Conservation (phyloP, 2,113 vertebrate species). For the Colossoma macropomum region DNA sequence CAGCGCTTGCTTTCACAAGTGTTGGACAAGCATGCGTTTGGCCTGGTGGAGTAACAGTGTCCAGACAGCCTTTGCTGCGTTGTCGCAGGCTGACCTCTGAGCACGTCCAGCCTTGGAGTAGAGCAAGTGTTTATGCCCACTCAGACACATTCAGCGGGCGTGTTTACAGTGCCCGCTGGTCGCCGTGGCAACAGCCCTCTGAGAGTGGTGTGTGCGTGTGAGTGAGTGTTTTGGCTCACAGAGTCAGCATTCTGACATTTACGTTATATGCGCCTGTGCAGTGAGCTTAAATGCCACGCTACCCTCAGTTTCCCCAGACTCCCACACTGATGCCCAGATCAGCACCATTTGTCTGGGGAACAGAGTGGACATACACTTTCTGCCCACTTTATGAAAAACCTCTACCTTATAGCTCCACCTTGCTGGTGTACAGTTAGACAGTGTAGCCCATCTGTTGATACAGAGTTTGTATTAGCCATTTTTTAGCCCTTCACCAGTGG, state of each 20-base stretch:
- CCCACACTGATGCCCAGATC: not conserved
- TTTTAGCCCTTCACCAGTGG: too few species aligned
- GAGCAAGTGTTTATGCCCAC: constrained; percentile 37
- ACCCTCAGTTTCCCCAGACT: not conserved
- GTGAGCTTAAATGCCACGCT: not conserved
- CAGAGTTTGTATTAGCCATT: too few species aligned
- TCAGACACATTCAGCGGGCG: constrained; percentile 11
- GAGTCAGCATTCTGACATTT: constrained; percentile 37
- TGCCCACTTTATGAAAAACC: not conserved
- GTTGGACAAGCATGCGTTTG: not conserved
- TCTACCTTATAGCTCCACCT: too few species aligned
- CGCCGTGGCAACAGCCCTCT: constrained; percentile 13
- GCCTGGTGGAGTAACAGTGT: not conserved
- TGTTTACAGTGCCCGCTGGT: constrained; percentile 34
- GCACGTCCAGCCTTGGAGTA: not conserved
- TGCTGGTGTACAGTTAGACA: too few species aligned
- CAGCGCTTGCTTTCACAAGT: not conserved
- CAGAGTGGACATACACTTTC: not conserved
- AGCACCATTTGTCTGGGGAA: not conserved
- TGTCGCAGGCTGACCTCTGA: constrained; percentile 6
- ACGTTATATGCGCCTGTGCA: constrained; percentile 14
- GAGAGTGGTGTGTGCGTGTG: not conserved
- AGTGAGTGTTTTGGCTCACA: not conserved
- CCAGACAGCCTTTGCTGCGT: not conserved
- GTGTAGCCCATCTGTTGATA: too few species aligned